These are phyloP conservation scores for Exocentrus adspersus DNA, from an alignment of 2,888 invertebrate species.

Conservation along the genomic window DNA sequence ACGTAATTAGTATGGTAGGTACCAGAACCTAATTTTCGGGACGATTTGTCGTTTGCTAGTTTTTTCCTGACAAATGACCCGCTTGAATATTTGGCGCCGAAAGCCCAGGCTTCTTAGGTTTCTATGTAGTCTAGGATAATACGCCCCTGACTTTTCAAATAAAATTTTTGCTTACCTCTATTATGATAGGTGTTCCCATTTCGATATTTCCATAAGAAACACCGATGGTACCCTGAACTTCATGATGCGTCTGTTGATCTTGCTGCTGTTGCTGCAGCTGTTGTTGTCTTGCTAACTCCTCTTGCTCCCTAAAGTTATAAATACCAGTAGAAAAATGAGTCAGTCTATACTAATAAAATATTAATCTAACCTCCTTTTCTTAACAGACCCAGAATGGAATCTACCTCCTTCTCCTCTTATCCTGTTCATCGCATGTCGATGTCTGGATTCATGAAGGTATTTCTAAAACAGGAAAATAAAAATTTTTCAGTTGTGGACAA, in stretches of 20 bases:
- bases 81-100: no score
- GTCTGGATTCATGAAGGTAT: constrained; percentile 98
- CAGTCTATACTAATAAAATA: not conserved
- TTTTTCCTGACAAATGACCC: no score
- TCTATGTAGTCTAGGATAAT: no score
- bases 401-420: constrained; percentile 96
- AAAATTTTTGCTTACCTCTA: constrained; percentile 62
- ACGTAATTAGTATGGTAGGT: no score
- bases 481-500: no score
- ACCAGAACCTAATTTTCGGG: no score
- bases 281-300: constrained; percentile 49
- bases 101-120: no score
- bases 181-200: constrained; percentile 59
- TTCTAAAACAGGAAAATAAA: constrained; percentile 71
- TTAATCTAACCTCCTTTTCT: constrained; percentile 56
- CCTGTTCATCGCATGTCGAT: constrained; percentile 97
- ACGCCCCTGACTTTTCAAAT: no score
- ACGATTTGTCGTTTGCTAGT: no score
- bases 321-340: not conserved
- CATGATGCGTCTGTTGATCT: constrained; percentile 53
- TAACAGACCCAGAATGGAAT: constrained; percentile 81
- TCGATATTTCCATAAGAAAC: constrained; percentile 57
- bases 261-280: constrained; percentile 51
- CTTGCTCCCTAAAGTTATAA: constrained; percentile 34
- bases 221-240: constrained; percentile 56